Evolutionary conservation across 2,113 vertebrate species (phyloP), one percentile per base, ranked within the genome.

Genomic region (Tetrao urogallus): DNA sequence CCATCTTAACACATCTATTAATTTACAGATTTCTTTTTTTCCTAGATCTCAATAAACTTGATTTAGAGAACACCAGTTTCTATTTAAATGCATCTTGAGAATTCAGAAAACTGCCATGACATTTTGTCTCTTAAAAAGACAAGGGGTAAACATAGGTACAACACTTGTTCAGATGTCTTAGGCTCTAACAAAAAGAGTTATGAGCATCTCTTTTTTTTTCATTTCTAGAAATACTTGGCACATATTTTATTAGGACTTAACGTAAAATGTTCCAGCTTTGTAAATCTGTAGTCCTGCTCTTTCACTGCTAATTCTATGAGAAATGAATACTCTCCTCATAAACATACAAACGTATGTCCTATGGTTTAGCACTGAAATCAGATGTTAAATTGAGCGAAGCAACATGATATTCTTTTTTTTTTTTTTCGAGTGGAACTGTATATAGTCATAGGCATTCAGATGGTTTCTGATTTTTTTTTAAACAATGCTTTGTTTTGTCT

Each of bases 31-130:
- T 45, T 34, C 8, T 43, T 84, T 67, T 94, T 79, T 56, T 17
- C 8, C 36, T 76, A 34, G 10, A 91, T 89, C 89, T 88, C 50
- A 52, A 85, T 66, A 40, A 90, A 52, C 75, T 90, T 28, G 47
- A 43, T 25, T 91, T n/a, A 82, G 75, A 85, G 67, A 88, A 25
- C 43, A 52, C 72, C 85, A 73, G 20, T 93, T 86, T 86, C 54
- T 93, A 34, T 92, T 94, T 90, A 95, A 82, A 82, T 76, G 43
- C 82, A 65, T 82, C 48, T 85, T 5, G 91, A 82, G 48, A 88
- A 61, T 54, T 82, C 67, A 52, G 67, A 57, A 91, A 91, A 48
- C 75, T 93, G 58, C 63, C 48, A 82, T 65, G 22, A 22, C 8
- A 78, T 19, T 34, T n/a, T 12, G 34, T 50, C 18, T 81, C 24